Conservation (phyloP, 1,140 invertebrate genomes). For the Calephelis nemesis region DNA sequence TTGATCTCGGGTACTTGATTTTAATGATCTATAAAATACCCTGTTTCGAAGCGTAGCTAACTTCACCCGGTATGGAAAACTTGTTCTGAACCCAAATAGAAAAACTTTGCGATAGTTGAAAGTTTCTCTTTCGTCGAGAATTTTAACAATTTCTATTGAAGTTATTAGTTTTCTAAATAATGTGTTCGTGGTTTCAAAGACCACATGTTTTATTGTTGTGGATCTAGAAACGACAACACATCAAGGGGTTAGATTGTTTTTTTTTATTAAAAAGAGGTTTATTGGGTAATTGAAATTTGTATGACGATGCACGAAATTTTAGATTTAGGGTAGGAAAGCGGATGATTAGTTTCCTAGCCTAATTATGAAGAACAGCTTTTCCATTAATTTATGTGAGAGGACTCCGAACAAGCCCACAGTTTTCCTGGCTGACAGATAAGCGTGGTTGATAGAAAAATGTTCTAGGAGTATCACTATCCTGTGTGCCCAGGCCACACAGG, state of each 20-base stretch:
- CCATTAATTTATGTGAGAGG: no score
- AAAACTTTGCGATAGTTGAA: slow-evolving; percentile 10
- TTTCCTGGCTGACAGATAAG: no score
- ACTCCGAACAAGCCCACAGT: no score
- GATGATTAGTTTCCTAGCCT: no score
- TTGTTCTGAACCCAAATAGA: slow-evolving; percentile 4
- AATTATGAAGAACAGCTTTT: no score
- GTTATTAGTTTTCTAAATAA: slow-evolving; percentile 11
- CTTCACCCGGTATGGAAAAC: slow-evolving; percentile 8
- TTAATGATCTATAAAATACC: slow-evolving; percentile 11
- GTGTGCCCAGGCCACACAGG: no score
- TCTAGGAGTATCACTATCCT: no score
- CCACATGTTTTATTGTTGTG: not conserved
- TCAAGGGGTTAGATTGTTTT: not conserved
- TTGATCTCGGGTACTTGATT: slow-evolving; percentile 6
- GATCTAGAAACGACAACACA: not conserved
- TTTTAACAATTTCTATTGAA: slow-evolving; percentile 11
- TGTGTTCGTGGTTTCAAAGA: not conserved
- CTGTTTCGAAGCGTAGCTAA: slow-evolving; percentile 7
- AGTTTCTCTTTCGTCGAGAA: slow-evolving; percentile 1
- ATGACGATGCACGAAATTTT: no score
- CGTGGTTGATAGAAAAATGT: no score
- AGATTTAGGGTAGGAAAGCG: no score
- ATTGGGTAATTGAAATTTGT: no score
- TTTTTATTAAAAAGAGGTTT: not conserved